A percentile compares a stretch with the other conserved stretches of the same genome.
phyloP scores from a whole-genome alignment of 2,113 vertebrate species.

The Nycticryphes semicollaris region DNA sequence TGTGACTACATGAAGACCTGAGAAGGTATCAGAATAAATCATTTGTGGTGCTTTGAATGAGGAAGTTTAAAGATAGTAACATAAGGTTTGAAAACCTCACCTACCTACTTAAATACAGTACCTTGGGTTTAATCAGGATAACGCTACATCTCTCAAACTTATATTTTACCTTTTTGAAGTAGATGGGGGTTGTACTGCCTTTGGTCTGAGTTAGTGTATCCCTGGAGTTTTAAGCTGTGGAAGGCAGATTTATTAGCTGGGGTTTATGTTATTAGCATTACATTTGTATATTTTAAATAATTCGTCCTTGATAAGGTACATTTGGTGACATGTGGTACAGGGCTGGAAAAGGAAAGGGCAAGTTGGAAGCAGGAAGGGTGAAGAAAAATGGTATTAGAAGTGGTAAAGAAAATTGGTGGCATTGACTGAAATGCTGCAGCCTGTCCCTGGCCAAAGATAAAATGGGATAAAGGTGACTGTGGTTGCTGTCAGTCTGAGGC shows the following conservation, averaged over 20 bases:
- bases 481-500: neutral
- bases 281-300: neutral
- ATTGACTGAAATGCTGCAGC: neutral
- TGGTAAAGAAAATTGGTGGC: too few species aligned
- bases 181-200: neutral
- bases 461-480: accelerated
- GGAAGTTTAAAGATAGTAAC: neutral
- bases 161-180: neutral
- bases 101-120: neutral
- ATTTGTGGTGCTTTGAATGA: neutral
- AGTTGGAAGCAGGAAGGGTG: neutral
- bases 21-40: neutral
- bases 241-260: neutral
- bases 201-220: neutral
- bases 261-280: neutral
- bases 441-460: neutral
- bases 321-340: neutral
- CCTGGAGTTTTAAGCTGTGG: neutral
- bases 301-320: neutral
- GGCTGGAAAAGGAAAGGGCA: neutral
- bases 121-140: neutral
- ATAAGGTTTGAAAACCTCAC: neutral
- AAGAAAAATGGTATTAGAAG: neutral
- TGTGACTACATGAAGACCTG: neutral
- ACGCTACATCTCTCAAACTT: neutral